Evolutionary conservation across 2,888 invertebrate genomes (phyloP), one percentile per base, ranked within the genome.

Genomic region (Apotomis capreana): DNA sequence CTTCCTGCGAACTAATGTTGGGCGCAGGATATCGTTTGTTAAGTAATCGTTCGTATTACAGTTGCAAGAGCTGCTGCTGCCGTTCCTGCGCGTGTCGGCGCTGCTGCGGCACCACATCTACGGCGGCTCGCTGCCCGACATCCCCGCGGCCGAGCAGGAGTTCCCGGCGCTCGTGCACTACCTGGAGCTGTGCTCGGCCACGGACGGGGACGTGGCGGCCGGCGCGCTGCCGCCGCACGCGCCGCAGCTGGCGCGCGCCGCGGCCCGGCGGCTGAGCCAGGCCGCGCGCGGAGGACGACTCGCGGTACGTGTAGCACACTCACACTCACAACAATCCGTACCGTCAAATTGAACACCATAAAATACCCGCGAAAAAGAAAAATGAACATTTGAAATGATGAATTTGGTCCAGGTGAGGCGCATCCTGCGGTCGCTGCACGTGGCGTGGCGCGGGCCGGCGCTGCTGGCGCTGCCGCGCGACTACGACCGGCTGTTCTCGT

Each of bases 401-500:
- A 15, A 0, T 26, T 26, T 2, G 26, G 26, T 26, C 26, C 81
- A 88, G 88, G 86, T 96, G 12, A 94, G 96, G 6, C 95, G 95
- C 73, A 94, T 97, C 78, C 94, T 97, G 67, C 94, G 95, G 67
- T 95, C 95, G 82, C 96, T 97, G 86, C 97, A 97, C 87, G 94
- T 95, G 77, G 89, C 95, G 79, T 98, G 98, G 97, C 94, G 95
- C 80, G 95, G 95, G 81, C 99, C 99, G 26, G 95, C 95, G 78
- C 94, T 99, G 78, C 95, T 99, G 74, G 94, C 95, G 76, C 94
- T 99, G 87, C 99, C 99, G 68, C 94, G 96, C 74, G 97, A 97
- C 86, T 99, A 99, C 91, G 99, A 99, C 91, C 96, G 96, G 82
- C 87, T 92, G 80, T 92, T 92, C 90, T 87, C 97, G 95, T 97